Percentiles rank a stretch among this genome's conserved stretches.
phyloP scores from a whole-genome alignment of 2,888 invertebrate species.

The Pyrrhia umbra region DNA sequence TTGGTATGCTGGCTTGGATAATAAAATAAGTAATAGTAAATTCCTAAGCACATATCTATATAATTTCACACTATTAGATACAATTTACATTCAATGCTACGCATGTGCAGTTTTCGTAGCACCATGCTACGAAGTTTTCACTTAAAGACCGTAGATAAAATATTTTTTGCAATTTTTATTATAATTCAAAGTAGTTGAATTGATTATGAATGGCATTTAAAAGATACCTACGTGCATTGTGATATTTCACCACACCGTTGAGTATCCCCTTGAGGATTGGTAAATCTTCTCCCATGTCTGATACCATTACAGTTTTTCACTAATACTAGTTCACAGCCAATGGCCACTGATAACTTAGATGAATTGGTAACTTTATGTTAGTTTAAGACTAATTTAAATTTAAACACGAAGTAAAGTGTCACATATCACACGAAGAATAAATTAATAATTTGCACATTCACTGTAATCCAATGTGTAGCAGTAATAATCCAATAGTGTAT shows the following conservation, averaged over 20 bases:
- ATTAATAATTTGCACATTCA: conserved; percentile 76
- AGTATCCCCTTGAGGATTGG: conserved; percentile 97
- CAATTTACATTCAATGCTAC: conserved; percentile 34
- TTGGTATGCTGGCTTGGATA: not conserved
- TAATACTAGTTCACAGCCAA: conserved; percentile 88
- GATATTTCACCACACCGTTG: conserved; percentile 97
- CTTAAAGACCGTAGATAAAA: conserved; percentile 6
- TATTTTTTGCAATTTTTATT: conserved; percentile 19
- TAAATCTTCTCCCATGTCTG: conserved; percentile 96
- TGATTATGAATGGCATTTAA: conserved; percentile 29
- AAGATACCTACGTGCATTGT: conserved; percentile 97
- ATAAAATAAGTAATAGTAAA: not conserved
- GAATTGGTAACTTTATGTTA: conserved; percentile 84
- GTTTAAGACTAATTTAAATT: conserved; percentile 74
- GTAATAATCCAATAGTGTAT: conserved; percentile 79
- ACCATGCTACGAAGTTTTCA: conserved; percentile 44
- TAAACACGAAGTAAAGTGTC: conserved; percentile 76
- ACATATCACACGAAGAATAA: conserved; percentile 77
- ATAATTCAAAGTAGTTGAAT: conserved; percentile 3
- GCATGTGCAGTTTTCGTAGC: conserved; percentile 46
- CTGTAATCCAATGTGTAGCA: conserved; percentile 84
- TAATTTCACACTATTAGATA: not conserved
- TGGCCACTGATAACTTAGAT: conserved; percentile 83
- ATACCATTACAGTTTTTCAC: conserved; percentile 87
- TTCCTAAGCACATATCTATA: not conserved